Evolutionary conservation across 2,797 vertebrate species (phyloP), one percentile per base, ranked within the genome.

Genomic region (Pipistrellus kuhlii): DNA sequence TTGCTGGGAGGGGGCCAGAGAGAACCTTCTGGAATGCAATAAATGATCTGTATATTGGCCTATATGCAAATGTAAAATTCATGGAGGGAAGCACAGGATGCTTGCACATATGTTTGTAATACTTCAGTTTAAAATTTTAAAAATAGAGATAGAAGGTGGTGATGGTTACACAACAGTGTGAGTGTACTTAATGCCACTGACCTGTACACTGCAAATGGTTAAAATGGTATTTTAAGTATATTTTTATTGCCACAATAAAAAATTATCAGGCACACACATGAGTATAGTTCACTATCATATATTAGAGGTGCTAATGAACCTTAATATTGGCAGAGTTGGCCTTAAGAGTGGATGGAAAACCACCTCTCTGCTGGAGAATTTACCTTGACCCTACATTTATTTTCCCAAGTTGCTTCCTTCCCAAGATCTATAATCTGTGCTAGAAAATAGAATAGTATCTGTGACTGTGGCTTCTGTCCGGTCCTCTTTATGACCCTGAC

Each of bases 401-500:
- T 84, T 86, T 69, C 27, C 69, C 57, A 82, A 80, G 57, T 59
- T 83, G 75, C 66, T 80, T 86, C 44, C 82, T 75, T 81, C 53
- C 57, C 27, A 55, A 92, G 41, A 23, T 62, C 64, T 80, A 38
- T 55, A 92, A 88, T 51, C 59, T 90, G 68, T 41, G 15, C 44
- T 44, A 69, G 81, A 86, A 93, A 87, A 82, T 35, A 20, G 68
- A 57, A 18, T 48, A 32, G 9, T 83, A 72, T 71, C 73, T 30
- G 55, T 15, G 1, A 44, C 64, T 4, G 23, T 12, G 66, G 48
- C 59, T 91, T 72, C 76, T 62, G 72, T 82, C 53, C 20, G 3
- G 38, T 81, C 73, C 69, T 90, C 38, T 90, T 91, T 21, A 0
- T 88, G 90, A 97, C 96, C 91, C 84, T 94, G 95, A 94, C 86